A percentile compares a stretch with the other conserved stretches of the same genome.
These are phyloP conservation scores for Halictus rubicundus DNA, from an alignment of 1,140 invertebrate genomes.

Conservation along the genomic window DNA sequence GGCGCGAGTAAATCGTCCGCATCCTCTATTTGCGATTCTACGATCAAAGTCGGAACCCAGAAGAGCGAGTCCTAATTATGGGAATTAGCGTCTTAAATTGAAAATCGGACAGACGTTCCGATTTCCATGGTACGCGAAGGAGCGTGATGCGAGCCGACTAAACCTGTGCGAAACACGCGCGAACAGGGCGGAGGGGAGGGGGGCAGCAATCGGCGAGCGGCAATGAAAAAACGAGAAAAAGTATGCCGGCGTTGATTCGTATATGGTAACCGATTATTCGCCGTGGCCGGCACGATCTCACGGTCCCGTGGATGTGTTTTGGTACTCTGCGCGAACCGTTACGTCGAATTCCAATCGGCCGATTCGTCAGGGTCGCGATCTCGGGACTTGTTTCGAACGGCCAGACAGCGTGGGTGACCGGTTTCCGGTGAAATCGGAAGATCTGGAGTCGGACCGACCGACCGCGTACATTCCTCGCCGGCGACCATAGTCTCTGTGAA, in stretches of 20 bases:
- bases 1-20: too few relatives aligned
- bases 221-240: slow-evolving; percentile 32
- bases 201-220: background rate
- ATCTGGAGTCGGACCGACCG: background rate
- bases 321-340: slow-evolving; percentile 66
- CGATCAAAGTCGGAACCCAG: background rate
- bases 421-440: slow-evolving; percentile 16
- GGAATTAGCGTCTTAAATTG: background rate
- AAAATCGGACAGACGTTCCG: background rate
- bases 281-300: slow-evolving; percentile 16
- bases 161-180: too few relatives aligned
- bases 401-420: slow-evolving; percentile 24
- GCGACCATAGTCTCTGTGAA: background rate
- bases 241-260: slow-evolving; percentile 22
- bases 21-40: background rate
- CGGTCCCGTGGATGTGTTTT: slow-evolving; percentile 53
- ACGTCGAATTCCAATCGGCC: slow-evolving; percentile 63
- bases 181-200: too few relatives aligned
- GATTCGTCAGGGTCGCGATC: slow-evolving; percentile 50
- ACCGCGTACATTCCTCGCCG: too few relatives aligned
- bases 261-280: slow-evolving; percentile 46
- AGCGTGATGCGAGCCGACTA: too few relatives aligned
- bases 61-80: background rate
- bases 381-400: too few relatives aligned
- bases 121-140: background rate